These are phyloP conservation scores for Drosophila suzukii DNA, from an alignment of 1,140 invertebrate genomes.

Conservation along the genomic window DNA sequence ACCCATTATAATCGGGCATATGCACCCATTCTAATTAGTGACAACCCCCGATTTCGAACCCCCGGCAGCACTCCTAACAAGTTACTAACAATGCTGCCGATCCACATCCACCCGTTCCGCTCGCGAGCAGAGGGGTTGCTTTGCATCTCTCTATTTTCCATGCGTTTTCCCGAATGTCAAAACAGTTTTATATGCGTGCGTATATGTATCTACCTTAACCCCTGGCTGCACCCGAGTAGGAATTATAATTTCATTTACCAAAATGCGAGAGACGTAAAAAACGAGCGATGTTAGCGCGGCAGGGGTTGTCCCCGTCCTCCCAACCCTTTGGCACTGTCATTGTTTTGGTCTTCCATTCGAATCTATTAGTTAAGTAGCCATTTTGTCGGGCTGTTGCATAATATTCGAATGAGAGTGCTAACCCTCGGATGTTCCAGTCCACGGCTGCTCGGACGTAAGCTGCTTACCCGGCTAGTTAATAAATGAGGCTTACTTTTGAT, in stretches of 20 bases:
- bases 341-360: conserved; percentile 50
- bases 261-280: conserved; percentile 41
- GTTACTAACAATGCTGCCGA: conserved; percentile 28
- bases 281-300: conserved; percentile 33
- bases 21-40: conserved; percentile 79
- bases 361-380: conserved; percentile 81
- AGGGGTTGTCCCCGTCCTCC: conserved; percentile 60
- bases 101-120: conserved; percentile 67
- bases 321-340: conserved; percentile 56
- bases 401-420: conserved; percentile 34
- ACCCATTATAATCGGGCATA: conserved; percentile 61
- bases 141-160: conserved; percentile 37
- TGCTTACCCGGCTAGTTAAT: conserved; percentile 75
- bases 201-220: conserved; percentile 47
- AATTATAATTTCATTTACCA: conserved; percentile 79
- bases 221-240: conserved; percentile 33
- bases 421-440: conserved; percentile 13
- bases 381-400: conserved; percentile 76
- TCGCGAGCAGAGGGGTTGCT: conserved; percentile 57
- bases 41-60: conserved; percentile 49
- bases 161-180: conserved; percentile 79
- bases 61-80: conserved; percentile 22
- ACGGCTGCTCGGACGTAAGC: conserved; percentile 66
- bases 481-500: conserved; percentile 75
- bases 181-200: conserved; percentile 64